Evolutionary conservation across 2,797 vertebrate species (phyloP).

Genomic region (Catostomus latipinnis): DNA sequence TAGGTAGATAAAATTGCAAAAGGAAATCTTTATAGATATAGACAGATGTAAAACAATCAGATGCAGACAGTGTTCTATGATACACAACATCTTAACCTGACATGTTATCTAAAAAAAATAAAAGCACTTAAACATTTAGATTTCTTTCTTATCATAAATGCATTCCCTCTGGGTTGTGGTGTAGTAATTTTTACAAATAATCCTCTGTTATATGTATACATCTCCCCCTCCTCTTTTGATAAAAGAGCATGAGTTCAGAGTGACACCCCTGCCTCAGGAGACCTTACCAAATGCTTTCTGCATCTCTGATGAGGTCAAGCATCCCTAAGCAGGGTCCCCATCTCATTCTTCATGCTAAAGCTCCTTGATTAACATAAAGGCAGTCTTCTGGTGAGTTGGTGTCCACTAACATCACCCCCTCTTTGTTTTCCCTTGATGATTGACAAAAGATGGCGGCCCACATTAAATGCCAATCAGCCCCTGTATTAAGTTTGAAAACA

Average conservation of each 20-base stretch:
- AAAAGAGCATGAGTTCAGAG: slow-evolving; percentile 47
- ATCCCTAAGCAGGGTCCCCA: slow-evolving; percentile 55
- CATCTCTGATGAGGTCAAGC: slow-evolving; percentile 66
- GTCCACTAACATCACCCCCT: slow-evolving; percentile 71
- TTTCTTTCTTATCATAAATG: background rate
- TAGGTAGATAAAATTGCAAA: no score
- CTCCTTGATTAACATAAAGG: slow-evolving; percentile 75
- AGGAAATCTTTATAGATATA: background rate
- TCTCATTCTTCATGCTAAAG: slow-evolving; percentile 56
- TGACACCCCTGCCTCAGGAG: slow-evolving; percentile 54
- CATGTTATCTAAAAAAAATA: slow-evolving; percentile 1
- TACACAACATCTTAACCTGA: slow-evolving; percentile 15
- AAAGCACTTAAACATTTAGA: background rate
- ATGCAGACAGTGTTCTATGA: no score
- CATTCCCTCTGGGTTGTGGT: slow-evolving; percentile 29
- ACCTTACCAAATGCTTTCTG: slow-evolving; percentile 60
- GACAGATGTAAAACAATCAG: background rate
- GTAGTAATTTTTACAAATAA: slow-evolving; percentile 38
- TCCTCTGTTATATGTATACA: slow-evolving; percentile 50
- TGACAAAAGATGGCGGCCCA: slow-evolving; percentile 71
- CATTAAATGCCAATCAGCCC: slow-evolving; percentile 80
- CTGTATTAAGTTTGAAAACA: slow-evolving; percentile 72
- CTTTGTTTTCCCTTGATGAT: slow-evolving; percentile 76
- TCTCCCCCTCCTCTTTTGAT: slow-evolving; percentile 43
- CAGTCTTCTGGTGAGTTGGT: slow-evolving; percentile 68